phyloP scores from a whole-genome alignment of 2,797 vertebrate genomes.

The Rhynchotus rufescens region DNA sequence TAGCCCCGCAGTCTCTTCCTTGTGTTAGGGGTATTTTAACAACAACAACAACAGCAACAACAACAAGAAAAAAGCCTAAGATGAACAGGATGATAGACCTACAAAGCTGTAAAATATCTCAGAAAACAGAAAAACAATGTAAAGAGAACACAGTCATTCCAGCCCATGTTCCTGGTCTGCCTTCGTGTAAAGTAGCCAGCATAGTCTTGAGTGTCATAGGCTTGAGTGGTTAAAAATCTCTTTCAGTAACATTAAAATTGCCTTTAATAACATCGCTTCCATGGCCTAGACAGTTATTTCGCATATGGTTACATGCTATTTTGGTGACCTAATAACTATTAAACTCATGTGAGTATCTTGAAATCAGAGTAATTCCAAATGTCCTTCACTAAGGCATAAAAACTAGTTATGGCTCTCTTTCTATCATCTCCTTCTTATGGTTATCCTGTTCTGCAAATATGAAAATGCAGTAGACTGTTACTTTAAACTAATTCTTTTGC shows the following conservation, averaged over 20 bases:
- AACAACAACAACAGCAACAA: neutral
- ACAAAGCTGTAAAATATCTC: neutral
- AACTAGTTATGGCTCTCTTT: neutral
- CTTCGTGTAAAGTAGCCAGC: neutral
- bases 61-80: neutral
- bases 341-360: neutral
- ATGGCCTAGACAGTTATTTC: neutral
- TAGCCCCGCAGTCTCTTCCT: neutral
- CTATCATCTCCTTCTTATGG: neutral
- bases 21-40: neutral
- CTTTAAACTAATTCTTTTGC: neutral
- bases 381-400: neutral
- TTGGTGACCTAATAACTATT: neutral
- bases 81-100: neutral
- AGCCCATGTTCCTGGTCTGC: neutral
- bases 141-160: neutral
- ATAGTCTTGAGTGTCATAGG: neutral
- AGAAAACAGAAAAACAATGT: neutral
- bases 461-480: neutral
- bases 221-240: neutral
- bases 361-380: neutral
- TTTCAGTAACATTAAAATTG: neutral
- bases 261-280: neutral
- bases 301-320: neutral
- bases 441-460: neutral